Percentiles rank a stretch among this genome's conserved stretches.
These are phyloP conservation scores for Lagopus leucura DNA, from an alignment of 2,113 vertebrate genomes.

Conservation along the genomic window DNA sequence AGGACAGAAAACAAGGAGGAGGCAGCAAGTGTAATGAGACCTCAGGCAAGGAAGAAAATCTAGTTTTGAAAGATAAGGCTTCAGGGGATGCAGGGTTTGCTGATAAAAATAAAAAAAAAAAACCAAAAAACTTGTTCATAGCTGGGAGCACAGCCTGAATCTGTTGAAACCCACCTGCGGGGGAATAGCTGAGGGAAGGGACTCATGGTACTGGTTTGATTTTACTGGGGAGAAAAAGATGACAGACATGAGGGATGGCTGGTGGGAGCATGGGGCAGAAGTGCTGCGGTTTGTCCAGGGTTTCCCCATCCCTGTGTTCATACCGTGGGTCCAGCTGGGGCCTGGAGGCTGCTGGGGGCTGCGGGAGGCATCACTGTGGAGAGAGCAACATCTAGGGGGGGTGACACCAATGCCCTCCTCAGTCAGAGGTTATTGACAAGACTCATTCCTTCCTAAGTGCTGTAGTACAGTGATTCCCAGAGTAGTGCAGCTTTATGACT, in stretches of 20 bases:
- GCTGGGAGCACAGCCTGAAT: not conserved
- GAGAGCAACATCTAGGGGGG: not conserved
- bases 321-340: not conserved
- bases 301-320: not conserved
- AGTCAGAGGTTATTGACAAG: conserved; percentile 62
- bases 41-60: not conserved
- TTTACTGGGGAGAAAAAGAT: not conserved
- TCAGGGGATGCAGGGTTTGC: not conserved
- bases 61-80: not conserved
- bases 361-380: not conserved
- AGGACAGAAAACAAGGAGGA: not conserved
- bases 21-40: not conserved
- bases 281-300: not conserved
- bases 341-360: not conserved
- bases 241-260: not conserved
- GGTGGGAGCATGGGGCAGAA: not conserved
- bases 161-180: not conserved
- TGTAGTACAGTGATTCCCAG: conserved; percentile 58
- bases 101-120: not conserved
- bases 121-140: not conserved
- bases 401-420: not conserved
- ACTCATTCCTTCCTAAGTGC: conserved; percentile 65
- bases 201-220: not conserved
- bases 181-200: not conserved
- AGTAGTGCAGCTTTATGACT: conserved; percentile 66